Evolutionary conservation across 2,888 invertebrate genomes (phyloP).

Genomic region (Conus canariensis): DNA sequence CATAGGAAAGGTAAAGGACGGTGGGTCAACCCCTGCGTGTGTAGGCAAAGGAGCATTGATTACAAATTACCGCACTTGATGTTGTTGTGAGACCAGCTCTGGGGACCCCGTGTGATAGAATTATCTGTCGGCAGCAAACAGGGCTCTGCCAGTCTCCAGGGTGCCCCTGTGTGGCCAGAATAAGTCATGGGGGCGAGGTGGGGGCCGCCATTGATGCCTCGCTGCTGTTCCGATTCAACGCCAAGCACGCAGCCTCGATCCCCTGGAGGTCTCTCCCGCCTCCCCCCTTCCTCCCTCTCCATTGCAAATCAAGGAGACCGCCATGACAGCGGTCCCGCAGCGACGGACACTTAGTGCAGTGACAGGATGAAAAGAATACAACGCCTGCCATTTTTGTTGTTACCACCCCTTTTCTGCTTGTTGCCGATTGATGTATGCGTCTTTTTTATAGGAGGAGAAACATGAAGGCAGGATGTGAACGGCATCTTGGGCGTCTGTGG

Average conservation of each 20-base stretch:
- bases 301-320: conserved; percentile 9
- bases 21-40: conserved; percentile 11
- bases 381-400: not conserved
- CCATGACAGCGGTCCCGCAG: conserved; percentile 35
- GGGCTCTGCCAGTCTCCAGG: conserved; percentile 22
- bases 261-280: conserved; percentile 11
- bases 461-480: too few relatives aligned
- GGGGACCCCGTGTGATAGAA: conserved; percentile 43
- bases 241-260: conserved; percentile 21
- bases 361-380: conserved; percentile 31
- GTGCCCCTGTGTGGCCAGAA: conserved; percentile 25
- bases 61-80: conserved; percentile 44
- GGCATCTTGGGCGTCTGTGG: not conserved
- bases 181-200: conserved; percentile 2
- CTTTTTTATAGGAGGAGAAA: too few relatives aligned
- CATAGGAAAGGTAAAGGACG: conserved; percentile 24
- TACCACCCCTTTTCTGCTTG: not conserved
- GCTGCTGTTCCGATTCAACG: conserved; percentile 31
- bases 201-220: conserved; percentile 14
- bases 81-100: conserved; percentile 40
- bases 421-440: not conserved
- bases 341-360: conserved; percentile 37
- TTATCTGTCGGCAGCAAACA: conserved; percentile 40
- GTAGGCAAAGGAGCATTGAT: conserved; percentile 44
- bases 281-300: not conserved